Conservation (phyloP, 1,140 invertebrate genomes). For the Apis laboriosa region DNA sequence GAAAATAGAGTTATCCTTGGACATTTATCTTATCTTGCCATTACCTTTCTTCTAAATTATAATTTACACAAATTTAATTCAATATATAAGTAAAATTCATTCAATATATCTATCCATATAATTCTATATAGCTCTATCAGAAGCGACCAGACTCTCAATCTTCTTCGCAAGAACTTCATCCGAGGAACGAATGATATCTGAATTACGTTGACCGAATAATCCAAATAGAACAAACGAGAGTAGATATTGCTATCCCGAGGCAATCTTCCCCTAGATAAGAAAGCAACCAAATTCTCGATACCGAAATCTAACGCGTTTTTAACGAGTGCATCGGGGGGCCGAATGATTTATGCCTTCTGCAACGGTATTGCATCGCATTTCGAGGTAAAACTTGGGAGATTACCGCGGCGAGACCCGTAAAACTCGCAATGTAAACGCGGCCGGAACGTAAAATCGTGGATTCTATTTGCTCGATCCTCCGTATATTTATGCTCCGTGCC, state of each 20-base stretch:
- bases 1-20: no score
- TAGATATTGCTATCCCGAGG: not conserved
- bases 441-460: not conserved
- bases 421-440: constrained; percentile 5
- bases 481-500: constrained; percentile 7
- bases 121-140: no score
- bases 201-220: not conserved
- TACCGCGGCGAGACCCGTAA: constrained; percentile 5
- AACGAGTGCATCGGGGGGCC: constrained; percentile 6
- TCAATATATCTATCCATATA: no score
- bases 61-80: no score
- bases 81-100: no score
- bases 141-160: no score
- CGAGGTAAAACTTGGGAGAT: constrained; percentile 11
- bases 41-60: no score
- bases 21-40: no score
- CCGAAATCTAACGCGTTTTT: constrained; percentile 29
- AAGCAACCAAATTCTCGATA: not conserved
- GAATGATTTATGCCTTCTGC: not conserved
- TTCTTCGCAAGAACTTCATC: no score
- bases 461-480: not conserved
- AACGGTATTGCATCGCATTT: not conserved
- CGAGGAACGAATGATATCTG: no score
- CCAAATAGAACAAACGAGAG: not conserved
- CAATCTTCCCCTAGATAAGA: not conserved